Conservation (phyloP, 2,797 vertebrate species). For the Coreius guichenoti region DNA sequence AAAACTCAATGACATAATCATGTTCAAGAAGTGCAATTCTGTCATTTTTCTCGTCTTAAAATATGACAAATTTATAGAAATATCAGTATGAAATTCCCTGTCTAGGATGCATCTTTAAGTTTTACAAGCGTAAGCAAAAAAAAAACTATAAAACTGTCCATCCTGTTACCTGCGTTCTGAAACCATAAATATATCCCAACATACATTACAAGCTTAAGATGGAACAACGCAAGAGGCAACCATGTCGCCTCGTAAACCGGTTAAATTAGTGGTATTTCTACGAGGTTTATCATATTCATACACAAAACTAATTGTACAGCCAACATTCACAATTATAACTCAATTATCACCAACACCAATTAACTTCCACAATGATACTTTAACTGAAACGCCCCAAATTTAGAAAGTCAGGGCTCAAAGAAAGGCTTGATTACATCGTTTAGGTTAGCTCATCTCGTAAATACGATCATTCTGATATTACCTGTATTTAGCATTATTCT, state of each 20-base stretch:
- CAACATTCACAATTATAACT: not conserved
- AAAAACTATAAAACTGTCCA: not conserved
- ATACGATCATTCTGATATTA: not conserved
- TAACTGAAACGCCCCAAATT: not conserved
- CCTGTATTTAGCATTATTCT: not conserved
- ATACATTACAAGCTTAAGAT: not conserved
- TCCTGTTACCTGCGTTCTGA: not conserved
- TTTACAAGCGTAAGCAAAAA: not conserved
- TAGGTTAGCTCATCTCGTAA: not conserved
- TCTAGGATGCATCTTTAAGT: not conserved
- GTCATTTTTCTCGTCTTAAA: not conserved
- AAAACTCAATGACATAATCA: no score
- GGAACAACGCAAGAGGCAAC: not conserved
- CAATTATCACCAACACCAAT: not conserved
- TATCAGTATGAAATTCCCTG: not conserved
- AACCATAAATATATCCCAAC: not conserved
- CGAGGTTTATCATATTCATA: not conserved
- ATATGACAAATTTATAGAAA: not conserved
- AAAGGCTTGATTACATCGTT: not conserved
- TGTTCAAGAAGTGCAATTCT: not conserved
- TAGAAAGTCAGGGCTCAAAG: not conserved
- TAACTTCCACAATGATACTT: not conserved
- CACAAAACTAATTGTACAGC: not conserved
- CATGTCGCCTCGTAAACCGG: not conserved
- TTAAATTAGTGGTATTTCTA: not conserved